Percentiles rank a stretch among this genome's conserved stretches.
Evolutionary conservation across 2,888 invertebrate genomes (phyloP).

Genomic region (Apocheima hispidaria): DNA sequence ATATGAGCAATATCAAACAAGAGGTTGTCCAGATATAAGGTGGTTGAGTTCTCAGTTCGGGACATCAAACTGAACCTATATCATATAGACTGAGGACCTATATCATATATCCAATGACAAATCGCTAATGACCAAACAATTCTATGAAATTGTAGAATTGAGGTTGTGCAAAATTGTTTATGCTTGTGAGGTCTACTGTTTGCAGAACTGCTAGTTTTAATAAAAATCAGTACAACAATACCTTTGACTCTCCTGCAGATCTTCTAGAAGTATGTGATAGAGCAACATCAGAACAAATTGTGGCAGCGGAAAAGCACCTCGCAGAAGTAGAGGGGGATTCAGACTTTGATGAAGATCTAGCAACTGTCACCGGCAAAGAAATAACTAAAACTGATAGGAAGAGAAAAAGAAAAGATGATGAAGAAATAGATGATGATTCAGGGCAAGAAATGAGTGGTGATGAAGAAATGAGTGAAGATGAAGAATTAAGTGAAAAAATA

Average conservation of each 20-base stretch:
- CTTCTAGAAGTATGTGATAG: slow-evolving; percentile 91
- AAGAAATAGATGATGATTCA: slow-evolving; percentile 34
- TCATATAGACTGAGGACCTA: no score
- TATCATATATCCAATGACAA: no score
- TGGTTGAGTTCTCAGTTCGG: no score
- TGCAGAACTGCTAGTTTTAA: not conserved
- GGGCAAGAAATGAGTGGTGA: slow-evolving; percentile 33
- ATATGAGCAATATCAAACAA: no score
- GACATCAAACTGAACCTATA: no score
- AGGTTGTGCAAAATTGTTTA: no score
- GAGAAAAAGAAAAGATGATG: slow-evolving; percentile 41
- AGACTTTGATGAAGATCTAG: slow-evolving; percentile 89
- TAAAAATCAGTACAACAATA: not conserved
- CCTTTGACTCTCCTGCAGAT: slow-evolving; percentile 73
- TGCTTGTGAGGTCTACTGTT: no score
- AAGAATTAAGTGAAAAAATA: slow-evolving; percentile 45
- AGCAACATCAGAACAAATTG: slow-evolving; percentile 87
- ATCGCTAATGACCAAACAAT: no score
- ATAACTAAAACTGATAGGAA: slow-evolving; percentile 48
- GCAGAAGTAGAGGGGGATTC: slow-evolving; percentile 85
- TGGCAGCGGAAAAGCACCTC: slow-evolving; percentile 87
- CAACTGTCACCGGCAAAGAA: slow-evolving; percentile 82
- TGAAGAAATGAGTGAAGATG: slow-evolving; percentile 40
- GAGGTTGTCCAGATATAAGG: no score
- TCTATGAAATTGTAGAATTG: no score